phyloP scores from a whole-genome alignment of 2,113 vertebrate species.

The Chaetorhynchus papuensis region DNA sequence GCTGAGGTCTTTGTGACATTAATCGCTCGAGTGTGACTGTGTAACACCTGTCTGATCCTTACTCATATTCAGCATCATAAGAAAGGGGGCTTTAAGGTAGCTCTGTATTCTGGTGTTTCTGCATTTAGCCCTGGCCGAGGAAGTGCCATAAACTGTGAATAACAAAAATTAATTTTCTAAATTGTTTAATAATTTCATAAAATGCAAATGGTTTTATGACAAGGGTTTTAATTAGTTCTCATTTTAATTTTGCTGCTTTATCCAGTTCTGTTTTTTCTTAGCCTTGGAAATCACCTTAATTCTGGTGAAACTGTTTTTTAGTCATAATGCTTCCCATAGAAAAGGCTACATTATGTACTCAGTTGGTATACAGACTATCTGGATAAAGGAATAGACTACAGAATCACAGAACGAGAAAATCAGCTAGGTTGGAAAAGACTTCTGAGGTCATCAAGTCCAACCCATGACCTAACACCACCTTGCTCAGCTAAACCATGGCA shows the following conservation, averaged over 20 bases:
- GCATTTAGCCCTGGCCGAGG: not conserved
- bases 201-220: not conserved
- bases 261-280: not conserved
- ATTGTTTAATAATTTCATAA: not conserved
- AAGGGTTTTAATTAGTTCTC: not conserved
- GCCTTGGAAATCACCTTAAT: not conserved
- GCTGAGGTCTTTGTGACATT: not conserved
- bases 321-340: not conserved
- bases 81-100: not conserved
- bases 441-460: not conserved
- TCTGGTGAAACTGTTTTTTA: not conserved
- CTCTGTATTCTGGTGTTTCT: not conserved
- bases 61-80: not conserved
- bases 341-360: not conserved
- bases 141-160: not conserved
- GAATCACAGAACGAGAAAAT: not conserved
- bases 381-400: not conserved
- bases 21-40: fast-evolving
- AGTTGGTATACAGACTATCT: not conserved
- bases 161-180: not conserved
- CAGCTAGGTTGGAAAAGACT: not conserved
- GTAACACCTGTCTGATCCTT: not conserved
- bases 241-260: not conserved
- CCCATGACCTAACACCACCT: not conserved
- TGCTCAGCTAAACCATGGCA: not conserved